Percentiles rank a stretch among this genome's conserved stretches.
These are phyloP conservation scores for Oriolus oriolus DNA, from an alignment of 2,113 vertebrate genomes.

Conservation along the genomic window DNA sequence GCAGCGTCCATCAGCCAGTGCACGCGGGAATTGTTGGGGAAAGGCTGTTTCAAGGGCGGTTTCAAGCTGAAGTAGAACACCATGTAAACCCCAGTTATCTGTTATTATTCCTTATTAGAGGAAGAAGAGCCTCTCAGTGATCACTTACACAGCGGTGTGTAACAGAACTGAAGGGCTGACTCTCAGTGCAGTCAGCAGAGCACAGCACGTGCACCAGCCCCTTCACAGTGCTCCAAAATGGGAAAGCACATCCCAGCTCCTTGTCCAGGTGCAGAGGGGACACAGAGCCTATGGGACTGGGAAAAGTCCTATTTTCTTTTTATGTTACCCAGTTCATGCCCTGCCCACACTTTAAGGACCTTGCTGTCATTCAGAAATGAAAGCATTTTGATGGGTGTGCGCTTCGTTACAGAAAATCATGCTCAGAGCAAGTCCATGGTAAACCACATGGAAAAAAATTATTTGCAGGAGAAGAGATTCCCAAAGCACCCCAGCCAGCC, in stretches of 20 bases:
- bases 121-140: background rate
- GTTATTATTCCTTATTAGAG: background rate
- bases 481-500: background rate
- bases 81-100: background rate
- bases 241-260: background rate
- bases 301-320: background rate
- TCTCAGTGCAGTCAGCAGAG: background rate
- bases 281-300: background rate
- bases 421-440: background rate
- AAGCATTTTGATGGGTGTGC: background rate
- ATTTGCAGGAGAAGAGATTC: background rate
- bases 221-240: fast-evolving
- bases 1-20: fast-evolving
- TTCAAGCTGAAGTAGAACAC: background rate
- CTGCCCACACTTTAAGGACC: background rate
- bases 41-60: background rate
- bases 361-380: background rate
- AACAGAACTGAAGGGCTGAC: background rate
- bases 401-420: background rate
- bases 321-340: background rate
- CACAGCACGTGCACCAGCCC: fast-evolving
- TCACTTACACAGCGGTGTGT: fast-evolving
- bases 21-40: fast-evolving
- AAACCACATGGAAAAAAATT: background rate
- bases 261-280: no score